Evolutionary conservation across 1,140 invertebrate genomes (phyloP), one percentile per base, ranked within the genome.

Genomic region (Acyrthosiphon pisum): DNA sequence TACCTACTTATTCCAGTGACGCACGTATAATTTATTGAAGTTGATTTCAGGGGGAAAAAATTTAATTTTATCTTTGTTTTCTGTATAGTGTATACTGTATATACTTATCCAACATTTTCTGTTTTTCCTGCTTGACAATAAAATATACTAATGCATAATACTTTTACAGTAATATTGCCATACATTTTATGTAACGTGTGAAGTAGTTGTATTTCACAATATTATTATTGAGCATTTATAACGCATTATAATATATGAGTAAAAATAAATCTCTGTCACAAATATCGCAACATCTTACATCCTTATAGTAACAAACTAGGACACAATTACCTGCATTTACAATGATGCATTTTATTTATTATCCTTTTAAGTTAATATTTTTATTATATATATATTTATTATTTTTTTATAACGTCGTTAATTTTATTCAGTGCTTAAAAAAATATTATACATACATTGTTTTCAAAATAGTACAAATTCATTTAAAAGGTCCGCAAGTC

Each of bases 181-280:
- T 35, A 37, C 20, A 37, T 81, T 81, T 81, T 81, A 81, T 81
- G 76, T 81, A 81, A 81, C 18, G n/a, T 9, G 76, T 23, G 11
- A 37, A 81, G 35, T 81, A 37, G 35, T 37, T 35, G 35, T 37
- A 81, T 81, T 81, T 81, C 76, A 81, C 35, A 81, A 81, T 81
- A 68, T 68, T 56, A 56, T n/a, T n/a, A 81, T 81, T 81, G 35
- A 23, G 35, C 76, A 81, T 81, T 81, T 81, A 68, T 81, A 81
- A 37, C 6, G 20, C 35, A 23, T 81, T 22, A 81, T 35, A 76
- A 18, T 35, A 81, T 81, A 81, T 81, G 76, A 35, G 37, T 81
- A 81, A 81, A 81, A 35, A 81, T 81, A 81, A 81, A 81, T 81
- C 76, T 81, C 35, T 81, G 76, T 81, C 76, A 81, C 35, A 22